Conservation (phyloP, 1,140 invertebrate genomes). For the Adoxophyes honmai region DNA sequence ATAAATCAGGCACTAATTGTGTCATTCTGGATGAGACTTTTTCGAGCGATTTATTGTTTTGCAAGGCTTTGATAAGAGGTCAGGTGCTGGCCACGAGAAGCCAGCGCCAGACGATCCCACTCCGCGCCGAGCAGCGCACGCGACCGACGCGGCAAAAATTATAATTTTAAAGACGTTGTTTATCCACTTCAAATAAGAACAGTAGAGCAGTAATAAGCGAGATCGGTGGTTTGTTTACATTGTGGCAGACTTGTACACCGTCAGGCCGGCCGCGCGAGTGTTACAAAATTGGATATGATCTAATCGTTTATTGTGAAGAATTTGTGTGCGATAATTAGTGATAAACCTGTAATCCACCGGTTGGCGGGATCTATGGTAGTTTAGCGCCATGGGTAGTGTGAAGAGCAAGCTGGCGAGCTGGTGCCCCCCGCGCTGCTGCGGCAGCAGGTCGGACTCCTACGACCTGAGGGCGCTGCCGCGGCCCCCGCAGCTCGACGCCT, state of each 20-base stretch:
- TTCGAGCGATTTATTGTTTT: slow-evolving; percentile 17
- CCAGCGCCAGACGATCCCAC: slow-evolving; percentile 41
- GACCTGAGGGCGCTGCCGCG: slow-evolving; percentile 57
- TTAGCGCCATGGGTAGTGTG: slow-evolving; percentile 46
- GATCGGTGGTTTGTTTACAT: slow-evolving; percentile 46
- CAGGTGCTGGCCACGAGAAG: slow-evolving; percentile 31
- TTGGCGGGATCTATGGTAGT: neutral
- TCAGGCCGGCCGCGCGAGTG: slow-evolving; percentile 7
- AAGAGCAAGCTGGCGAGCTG: slow-evolving; percentile 45
- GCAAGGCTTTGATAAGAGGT: slow-evolving; percentile 58
- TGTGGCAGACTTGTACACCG: slow-evolving; percentile 39
- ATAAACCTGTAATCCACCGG: slow-evolving; percentile 21
- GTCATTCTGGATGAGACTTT: slow-evolving; percentile 7
- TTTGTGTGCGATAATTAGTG: slow-evolving; percentile 37
- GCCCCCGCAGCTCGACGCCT: slow-evolving; percentile 42
- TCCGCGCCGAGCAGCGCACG: slow-evolving; percentile 49
- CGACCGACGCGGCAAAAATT: slow-evolving; percentile 21
- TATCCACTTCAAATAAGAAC: slow-evolving; percentile 7
- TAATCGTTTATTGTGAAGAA: slow-evolving; percentile 33
- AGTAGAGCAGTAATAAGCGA: slow-evolving; percentile 19
- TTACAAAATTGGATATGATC: slow-evolving; percentile 41
- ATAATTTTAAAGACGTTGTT: neutral
- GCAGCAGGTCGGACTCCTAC: slow-evolving; percentile 40
- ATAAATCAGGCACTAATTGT: neutral
- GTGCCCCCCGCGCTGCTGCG: slow-evolving; percentile 39